Conservation (phyloP, 2,888 invertebrate genomes). For the Scelioninae gen. 1 region DNA sequence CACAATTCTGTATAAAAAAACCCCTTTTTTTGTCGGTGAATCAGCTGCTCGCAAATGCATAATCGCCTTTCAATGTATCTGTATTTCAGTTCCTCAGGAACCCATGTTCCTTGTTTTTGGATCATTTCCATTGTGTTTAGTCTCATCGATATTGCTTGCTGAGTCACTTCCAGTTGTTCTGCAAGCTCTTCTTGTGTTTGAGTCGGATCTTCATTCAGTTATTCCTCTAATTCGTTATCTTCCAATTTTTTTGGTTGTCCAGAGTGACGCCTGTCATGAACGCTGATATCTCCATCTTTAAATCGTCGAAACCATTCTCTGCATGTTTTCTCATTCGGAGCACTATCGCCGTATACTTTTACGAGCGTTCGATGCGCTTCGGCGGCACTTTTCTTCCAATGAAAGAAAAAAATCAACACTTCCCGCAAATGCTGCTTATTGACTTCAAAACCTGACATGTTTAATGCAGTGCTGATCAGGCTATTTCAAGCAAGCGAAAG, state of each 20-base stretch:
- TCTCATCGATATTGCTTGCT: conserved; percentile 3
- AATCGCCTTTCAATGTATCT: neutral
- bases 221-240: conserved; percentile 58
- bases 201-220: conserved; percentile 11
- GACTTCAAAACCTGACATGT: no score
- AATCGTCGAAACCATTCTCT: no score
- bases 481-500: no score
- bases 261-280: conserved; percentile 38
- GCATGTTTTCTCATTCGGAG: no score
- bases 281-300: conserved; percentile 37
- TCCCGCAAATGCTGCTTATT: no score
- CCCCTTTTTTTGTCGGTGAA: neutral
- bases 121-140: conserved; percentile 2
- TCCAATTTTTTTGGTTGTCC: conserved; percentile 58
- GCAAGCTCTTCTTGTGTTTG: conserved; percentile 41
- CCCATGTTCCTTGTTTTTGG: conserved; percentile 5
- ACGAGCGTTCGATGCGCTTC: conserved; percentile 22
- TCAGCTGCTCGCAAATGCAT: neutral
- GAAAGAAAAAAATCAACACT: conserved; percentile 53
- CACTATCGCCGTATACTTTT: conserved; percentile 66
- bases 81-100: neutral
- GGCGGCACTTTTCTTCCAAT: conserved; percentile 22
- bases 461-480: no score
- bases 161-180: conserved; percentile 7
- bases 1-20: conserved; percentile 3